Conservation (phyloP, 2,113 vertebrate genomes). For the Xenus cinereus region DNA sequence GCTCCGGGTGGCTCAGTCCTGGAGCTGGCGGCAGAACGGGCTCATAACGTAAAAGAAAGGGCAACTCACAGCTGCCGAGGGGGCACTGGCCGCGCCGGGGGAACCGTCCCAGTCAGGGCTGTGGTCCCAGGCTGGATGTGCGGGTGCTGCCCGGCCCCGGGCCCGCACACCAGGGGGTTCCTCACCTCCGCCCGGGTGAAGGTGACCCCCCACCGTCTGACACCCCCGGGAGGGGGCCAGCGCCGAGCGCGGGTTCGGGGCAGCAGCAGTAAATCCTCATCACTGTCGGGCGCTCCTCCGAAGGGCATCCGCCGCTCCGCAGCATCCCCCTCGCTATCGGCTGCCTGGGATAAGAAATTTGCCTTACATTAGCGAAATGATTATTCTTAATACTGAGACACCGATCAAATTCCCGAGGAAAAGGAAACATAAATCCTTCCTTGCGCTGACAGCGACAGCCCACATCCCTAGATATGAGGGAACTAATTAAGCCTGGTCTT, state of each 20-base stretch:
- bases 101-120: background rate
- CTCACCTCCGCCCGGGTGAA: background rate
- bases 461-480: background rate
- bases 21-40: accelerated
- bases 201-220: background rate
- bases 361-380: background rate
- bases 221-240: background rate
- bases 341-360: background rate
- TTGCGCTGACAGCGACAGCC: background rate
- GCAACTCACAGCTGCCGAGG: background rate
- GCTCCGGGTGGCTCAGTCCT: background rate
- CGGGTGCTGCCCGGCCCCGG: accelerated
- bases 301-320: accelerated
- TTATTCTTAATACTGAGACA: background rate
- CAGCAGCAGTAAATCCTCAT: background rate
- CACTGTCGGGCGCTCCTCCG: accelerated
- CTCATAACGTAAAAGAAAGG: background rate
- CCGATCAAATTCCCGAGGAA: background rate
- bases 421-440: constrained; percentile 41
- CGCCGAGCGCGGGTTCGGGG: accelerated
- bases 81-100: accelerated
- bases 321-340: background rate
- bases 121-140: background rate
- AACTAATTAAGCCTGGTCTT: background rate
- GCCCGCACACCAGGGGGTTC: background rate